Conservation (phyloP, 2,797 vertebrate genomes). For the Sebastes iracundus region DNA sequence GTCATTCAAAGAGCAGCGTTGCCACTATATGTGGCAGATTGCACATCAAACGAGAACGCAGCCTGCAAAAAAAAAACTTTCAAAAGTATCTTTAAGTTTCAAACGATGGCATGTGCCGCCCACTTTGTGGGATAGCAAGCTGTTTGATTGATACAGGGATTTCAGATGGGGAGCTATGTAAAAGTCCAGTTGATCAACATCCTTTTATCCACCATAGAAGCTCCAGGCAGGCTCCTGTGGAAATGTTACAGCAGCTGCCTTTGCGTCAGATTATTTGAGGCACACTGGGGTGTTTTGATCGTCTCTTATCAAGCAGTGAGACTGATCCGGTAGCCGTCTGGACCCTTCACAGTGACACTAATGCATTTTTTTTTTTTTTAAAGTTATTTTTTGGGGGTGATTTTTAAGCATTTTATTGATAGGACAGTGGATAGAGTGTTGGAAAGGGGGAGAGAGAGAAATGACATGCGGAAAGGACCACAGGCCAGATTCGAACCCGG, state of each 20-base stretch:
- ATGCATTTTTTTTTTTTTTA: conserved; percentile 32
- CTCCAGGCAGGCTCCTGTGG: conserved; percentile 1
- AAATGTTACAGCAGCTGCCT: neutral
- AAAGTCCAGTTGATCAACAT: neutral
- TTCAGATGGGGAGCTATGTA: neutral
- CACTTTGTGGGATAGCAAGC: neutral
- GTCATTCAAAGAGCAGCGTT: neutral
- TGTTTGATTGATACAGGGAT: conserved; percentile 9
- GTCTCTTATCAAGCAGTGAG: neutral
- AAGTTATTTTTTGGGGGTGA: too few species aligned
- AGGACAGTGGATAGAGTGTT: too few species aligned
- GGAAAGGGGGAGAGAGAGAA: too few species aligned
- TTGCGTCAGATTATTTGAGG: neutral
- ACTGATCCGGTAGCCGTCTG: neutral
- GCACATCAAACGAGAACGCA: neutral
- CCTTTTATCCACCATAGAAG: conserved; percentile 10
- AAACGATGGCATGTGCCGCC: neutral
- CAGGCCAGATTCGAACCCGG: too few species aligned
- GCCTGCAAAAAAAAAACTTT: neutral
- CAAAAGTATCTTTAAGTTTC: neutral
- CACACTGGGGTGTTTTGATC: conserved; percentile 9
- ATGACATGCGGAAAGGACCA: too few species aligned
- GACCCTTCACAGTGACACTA: neutral
- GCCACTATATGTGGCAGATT: neutral
- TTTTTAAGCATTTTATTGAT: too few species aligned